phyloP scores from a whole-genome alignment of 1,140 invertebrate genomes.

The Drosophila ercepeae region DNA sequence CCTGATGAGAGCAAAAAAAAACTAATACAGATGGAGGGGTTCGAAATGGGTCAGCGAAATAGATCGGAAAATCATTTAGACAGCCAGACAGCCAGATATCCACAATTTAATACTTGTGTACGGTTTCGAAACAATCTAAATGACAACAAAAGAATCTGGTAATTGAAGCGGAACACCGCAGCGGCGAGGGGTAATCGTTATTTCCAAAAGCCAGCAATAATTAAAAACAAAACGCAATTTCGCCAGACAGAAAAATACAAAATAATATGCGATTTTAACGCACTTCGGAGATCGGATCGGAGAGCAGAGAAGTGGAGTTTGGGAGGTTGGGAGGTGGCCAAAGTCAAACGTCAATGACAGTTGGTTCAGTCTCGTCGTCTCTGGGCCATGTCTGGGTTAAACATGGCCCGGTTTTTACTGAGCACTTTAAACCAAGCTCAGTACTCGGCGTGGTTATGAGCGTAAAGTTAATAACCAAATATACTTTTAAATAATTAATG shows the following conservation, averaged over 20 bases:
- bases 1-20: too few relatives aligned
- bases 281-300: constrained; percentile 15
- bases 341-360: constrained; percentile 69
- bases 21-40: background rate
- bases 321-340: background rate
- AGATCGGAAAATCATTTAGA: constrained; percentile 40
- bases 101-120: background rate
- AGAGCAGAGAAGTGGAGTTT: background rate
- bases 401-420: constrained; percentile 6
- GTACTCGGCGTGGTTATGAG: constrained; percentile 6
- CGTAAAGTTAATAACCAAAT: constrained; percentile 24
- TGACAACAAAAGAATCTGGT: constrained; percentile 30
- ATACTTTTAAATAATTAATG: constrained; percentile 4
- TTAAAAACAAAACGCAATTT: constrained; percentile 43
- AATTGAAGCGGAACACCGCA: constrained; percentile 33
- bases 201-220: constrained; percentile 1
- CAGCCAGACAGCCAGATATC: constrained; percentile 14
- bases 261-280: constrained; percentile 16
- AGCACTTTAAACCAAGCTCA: constrained; percentile 16
- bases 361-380: constrained; percentile 13
- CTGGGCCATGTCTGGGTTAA: constrained; percentile 11
- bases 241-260: constrained; percentile 20
- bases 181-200: background rate
- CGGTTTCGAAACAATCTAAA: background rate
- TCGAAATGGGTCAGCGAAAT: constrained; percentile 33